A percentile compares a stretch with the other conserved stretches of the same genome.
phyloP scores from a whole-genome alignment of 2,113 vertebrate genomes.

The Sapajus apella region DNA sequence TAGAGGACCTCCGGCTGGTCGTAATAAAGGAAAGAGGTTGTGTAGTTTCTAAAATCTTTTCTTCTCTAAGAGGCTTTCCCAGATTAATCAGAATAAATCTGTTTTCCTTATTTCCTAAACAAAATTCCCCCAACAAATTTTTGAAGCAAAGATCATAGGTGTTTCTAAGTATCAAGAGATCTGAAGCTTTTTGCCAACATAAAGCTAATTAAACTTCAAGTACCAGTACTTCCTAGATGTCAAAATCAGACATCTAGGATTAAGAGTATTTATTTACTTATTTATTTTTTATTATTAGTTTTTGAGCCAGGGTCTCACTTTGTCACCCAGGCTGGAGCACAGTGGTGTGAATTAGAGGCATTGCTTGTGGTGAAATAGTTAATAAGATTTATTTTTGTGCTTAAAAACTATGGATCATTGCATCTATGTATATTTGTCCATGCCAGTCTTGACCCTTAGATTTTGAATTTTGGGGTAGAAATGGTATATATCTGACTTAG shows the following conservation, averaged over 20 bases:
- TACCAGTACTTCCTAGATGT: not conserved
- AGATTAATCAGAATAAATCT: not conserved
- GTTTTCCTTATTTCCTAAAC: not conserved
- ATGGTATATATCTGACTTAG: not conserved
- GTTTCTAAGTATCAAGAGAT: not conserved
- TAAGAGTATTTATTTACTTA: too few species aligned
- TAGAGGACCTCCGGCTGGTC: not conserved
- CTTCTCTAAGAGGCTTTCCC: not conserved
- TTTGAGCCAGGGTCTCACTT: too few species aligned
- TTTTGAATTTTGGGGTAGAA: not conserved
- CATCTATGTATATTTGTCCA: not conserved
- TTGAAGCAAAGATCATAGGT: not conserved
- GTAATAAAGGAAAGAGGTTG: not conserved
- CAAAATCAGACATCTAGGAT: too few species aligned
- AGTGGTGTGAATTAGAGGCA: too few species aligned
- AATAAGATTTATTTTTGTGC: not conserved
- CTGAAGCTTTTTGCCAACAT: constrained; percentile 17
- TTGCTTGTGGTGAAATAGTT: not conserved
- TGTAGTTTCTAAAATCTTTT: constrained; percentile 32
- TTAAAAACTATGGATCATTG: not conserved
- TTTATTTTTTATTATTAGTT: too few species aligned
- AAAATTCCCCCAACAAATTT: not conserved
- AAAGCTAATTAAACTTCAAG: not conserved
- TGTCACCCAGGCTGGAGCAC: too few species aligned
- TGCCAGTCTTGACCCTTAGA: not conserved